These are phyloP conservation scores for Orius laevigatus DNA, from an alignment of 1,140 invertebrate genomes.

Conservation along the genomic window DNA sequence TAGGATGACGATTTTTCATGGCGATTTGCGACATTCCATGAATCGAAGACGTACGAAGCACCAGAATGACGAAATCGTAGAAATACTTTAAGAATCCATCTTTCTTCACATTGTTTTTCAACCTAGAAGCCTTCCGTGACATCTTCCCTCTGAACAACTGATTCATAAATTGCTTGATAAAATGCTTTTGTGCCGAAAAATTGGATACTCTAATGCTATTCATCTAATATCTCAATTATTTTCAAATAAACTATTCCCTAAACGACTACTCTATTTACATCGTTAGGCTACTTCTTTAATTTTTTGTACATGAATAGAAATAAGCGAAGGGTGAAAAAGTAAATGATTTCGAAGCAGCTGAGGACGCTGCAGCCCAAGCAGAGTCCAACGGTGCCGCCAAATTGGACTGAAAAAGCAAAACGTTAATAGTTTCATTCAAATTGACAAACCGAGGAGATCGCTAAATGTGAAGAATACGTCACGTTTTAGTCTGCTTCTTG, in stretches of 20 bases:
- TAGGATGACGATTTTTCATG: conserved; percentile 10
- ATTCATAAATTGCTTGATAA: too few relatives aligned
- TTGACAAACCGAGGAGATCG: conserved; percentile 44
- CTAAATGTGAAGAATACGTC: conserved; percentile 51
- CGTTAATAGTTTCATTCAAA: neutral
- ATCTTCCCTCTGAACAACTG: too few relatives aligned
- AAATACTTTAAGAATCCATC: too few relatives aligned
- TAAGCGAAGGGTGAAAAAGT: conserved; percentile 30
- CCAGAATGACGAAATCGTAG: conserved; percentile 9
- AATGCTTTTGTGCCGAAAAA: too few relatives aligned
- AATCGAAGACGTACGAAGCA: conserved; percentile 16
- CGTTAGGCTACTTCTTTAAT: too few relatives aligned
- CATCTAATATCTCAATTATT: too few relatives aligned
- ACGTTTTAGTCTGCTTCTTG: conserved; percentile 41
- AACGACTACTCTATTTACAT: too few relatives aligned
- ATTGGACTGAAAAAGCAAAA: conserved; percentile 33
- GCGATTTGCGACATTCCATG: conserved; percentile 17
- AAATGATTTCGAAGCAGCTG: conserved; percentile 47
- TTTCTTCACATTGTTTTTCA: too few relatives aligned
- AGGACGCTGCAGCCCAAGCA: conserved; percentile 51
- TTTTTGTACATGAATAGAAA: conserved; percentile 1
- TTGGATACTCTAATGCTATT: too few relatives aligned
- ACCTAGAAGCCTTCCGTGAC: too few relatives aligned
- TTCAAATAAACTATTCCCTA: too few relatives aligned
- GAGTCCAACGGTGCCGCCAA: conserved; percentile 51